Conservation (phyloP, 2,797 vertebrate genomes). For the Alosa sapidissima region DNA sequence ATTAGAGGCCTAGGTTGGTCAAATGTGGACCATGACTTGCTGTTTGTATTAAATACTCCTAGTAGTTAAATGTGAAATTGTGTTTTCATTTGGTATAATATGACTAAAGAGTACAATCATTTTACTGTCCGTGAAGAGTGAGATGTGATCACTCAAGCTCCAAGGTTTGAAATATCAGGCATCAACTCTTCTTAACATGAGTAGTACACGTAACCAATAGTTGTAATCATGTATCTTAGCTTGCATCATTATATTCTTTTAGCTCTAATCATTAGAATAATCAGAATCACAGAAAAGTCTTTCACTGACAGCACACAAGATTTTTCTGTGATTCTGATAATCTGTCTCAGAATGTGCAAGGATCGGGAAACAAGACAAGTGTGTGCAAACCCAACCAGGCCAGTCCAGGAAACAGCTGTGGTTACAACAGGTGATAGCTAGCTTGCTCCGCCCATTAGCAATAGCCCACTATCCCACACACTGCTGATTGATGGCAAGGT, state of each 20-base stretch:
- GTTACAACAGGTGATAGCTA: neutral
- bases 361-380: neutral
- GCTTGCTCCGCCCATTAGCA: neutral
- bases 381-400: neutral
- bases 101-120: neutral
- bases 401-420: conserved; percentile 7
- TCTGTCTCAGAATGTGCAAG: too few species aligned
- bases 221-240: too few species aligned
- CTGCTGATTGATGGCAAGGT: neutral
- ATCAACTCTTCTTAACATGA: too few species aligned
- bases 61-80: neutral
- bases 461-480: neutral
- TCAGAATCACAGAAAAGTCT: too few species aligned
- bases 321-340: too few species aligned
- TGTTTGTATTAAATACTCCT: neutral
- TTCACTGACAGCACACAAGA: too few species aligned
- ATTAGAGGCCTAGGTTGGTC: neutral
- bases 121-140: neutral
- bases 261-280: too few species aligned
- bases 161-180: too few species aligned
- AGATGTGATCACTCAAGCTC: neutral
- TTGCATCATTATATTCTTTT: too few species aligned
- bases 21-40: neutral
- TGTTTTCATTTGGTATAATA: neutral
- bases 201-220: too few species aligned